These are phyloP conservation scores for Drosophila nannoptera DNA, from an alignment of 1,140 invertebrate species.

Conservation along the genomic window DNA sequence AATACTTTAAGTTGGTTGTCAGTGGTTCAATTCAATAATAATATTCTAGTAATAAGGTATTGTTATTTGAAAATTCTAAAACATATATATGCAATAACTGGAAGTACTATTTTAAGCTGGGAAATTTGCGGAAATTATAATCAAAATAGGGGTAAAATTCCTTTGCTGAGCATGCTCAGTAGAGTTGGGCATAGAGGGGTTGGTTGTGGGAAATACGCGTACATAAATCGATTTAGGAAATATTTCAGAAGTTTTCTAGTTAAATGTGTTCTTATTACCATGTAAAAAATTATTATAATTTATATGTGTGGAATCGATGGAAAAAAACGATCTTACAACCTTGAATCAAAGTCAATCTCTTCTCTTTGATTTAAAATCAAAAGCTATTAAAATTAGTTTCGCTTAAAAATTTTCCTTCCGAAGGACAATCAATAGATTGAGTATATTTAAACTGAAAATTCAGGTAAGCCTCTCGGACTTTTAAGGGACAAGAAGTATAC, in stretches of 20 bases:
- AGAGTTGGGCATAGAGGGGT: neutral
- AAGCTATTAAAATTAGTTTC: neutral
- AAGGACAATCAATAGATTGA: constrained; percentile 7
- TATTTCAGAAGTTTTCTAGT: constrained; percentile 29
- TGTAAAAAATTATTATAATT: constrained; percentile 11
- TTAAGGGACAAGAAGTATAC: neutral
- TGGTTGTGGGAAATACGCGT: constrained; percentile 16
- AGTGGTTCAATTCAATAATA: too few relatives aligned
- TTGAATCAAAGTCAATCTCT: neutral
- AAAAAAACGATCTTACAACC: neutral
- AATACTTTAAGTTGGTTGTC: too few relatives aligned
- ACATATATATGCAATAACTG: too few relatives aligned
- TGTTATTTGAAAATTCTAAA: too few relatives aligned
- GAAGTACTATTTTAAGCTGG: too few relatives aligned
- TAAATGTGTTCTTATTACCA: constrained; percentile 24
- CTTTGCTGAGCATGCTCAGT: constrained; percentile 32
- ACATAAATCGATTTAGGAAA: constrained; percentile 36
- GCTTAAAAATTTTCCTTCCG: neutral
- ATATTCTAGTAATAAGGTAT: too few relatives aligned
- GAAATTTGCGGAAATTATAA: neutral
- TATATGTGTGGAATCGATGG: neutral
- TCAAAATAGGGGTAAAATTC: constrained; percentile 24
- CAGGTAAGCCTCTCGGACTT: constrained; percentile 6
- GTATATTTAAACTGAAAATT: constrained; percentile 3
- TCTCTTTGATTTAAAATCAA: neutral